Conservation (phyloP, 2,797 vertebrate genomes). For the Diplodus sargus region DNA sequence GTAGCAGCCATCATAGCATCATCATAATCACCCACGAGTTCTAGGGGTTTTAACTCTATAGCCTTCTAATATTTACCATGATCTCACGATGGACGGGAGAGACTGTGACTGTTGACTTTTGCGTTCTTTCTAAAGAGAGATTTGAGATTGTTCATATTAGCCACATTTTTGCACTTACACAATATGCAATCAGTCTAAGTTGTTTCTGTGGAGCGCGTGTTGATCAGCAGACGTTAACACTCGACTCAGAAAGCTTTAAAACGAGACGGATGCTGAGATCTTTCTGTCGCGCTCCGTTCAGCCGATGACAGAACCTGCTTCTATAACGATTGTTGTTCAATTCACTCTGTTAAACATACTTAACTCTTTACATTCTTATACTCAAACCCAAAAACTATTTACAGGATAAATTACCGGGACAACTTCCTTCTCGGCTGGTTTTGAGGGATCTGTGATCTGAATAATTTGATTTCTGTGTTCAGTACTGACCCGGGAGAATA, state of each 20-base stretch:
- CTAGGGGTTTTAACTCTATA: constrained; percentile 51
- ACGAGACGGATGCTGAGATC: constrained; percentile 22
- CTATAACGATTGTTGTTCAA: constrained; percentile 33
- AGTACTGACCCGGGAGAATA: constrained; percentile 40
- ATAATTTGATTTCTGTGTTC: constrained; percentile 26
- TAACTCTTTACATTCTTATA: constrained; percentile 56
- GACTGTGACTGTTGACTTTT: constrained; percentile 41
- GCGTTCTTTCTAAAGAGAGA: constrained; percentile 17
- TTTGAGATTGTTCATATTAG: constrained; percentile 56
- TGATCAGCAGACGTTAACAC: constrained; percentile 43
- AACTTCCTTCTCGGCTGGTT: constrained; percentile 6
- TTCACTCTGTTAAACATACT: constrained; percentile 48
- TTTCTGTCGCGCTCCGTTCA: constrained; percentile 24
- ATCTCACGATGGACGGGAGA: constrained; percentile 10
- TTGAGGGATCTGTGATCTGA: constrained; percentile 13
- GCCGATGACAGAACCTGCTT: constrained; percentile 35
- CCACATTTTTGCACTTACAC: constrained; percentile 63
- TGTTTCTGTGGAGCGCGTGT: constrained; percentile 42
- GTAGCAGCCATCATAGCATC: constrained; percentile 65
- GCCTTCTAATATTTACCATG: constrained; percentile 44
- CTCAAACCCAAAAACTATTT: constrained; percentile 48
- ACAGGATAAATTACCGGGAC: constrained; percentile 23
- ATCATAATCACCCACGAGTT: constrained; percentile 40
- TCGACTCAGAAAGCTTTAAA: constrained; percentile 55
- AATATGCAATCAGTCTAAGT: constrained; percentile 71